Conservation (phyloP, 2,797 vertebrate species). For the Odontamblyopus rebecca region DNA sequence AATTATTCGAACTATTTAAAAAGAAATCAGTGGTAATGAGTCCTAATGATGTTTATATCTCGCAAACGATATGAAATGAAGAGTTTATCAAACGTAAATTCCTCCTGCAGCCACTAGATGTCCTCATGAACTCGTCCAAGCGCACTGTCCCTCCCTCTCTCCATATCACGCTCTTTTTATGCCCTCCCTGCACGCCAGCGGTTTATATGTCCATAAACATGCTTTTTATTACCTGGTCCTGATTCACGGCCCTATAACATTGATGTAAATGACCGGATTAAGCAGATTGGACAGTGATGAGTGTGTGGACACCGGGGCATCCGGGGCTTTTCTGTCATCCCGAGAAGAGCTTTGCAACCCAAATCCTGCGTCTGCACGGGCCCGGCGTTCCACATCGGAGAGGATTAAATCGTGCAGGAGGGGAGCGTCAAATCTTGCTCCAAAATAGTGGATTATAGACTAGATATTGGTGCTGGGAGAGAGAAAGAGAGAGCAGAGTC, state of each 20-base stretch:
- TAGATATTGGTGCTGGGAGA: constrained; percentile 58
- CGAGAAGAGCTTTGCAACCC: constrained; percentile 34
- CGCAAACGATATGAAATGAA: not conserved
- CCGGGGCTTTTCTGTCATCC: constrained; percentile 21
- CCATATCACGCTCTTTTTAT: not conserved
- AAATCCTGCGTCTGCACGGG: constrained; percentile 32
- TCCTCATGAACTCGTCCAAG: constrained; percentile 49
- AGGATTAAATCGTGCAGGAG: constrained; percentile 52
- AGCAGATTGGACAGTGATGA: constrained; percentile 34
- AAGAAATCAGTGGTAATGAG: not conserved
- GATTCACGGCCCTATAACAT: constrained; percentile 18
- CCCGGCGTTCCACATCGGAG: constrained; percentile 47
- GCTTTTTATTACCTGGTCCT: constrained; percentile 12
- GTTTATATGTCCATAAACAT: constrained; percentile 17
- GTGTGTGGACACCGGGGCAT: constrained; percentile 7
- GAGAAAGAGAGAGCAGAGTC: too few species aligned
- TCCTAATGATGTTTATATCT: not conserved
- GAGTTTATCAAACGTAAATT: too few species aligned
- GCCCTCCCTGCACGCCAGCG: not conserved
- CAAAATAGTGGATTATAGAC: constrained; percentile 67
- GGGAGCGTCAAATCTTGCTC: constrained; percentile 49
- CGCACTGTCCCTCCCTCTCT: constrained; percentile 32
- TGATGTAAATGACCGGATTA: constrained; percentile 47
- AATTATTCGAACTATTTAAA: too few species aligned
- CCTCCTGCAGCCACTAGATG: constrained; percentile 67